Evolutionary conservation across 2,888 invertebrate species (phyloP), one percentile per base, ranked within the genome.

Genomic region (Elmis aenea): DNA sequence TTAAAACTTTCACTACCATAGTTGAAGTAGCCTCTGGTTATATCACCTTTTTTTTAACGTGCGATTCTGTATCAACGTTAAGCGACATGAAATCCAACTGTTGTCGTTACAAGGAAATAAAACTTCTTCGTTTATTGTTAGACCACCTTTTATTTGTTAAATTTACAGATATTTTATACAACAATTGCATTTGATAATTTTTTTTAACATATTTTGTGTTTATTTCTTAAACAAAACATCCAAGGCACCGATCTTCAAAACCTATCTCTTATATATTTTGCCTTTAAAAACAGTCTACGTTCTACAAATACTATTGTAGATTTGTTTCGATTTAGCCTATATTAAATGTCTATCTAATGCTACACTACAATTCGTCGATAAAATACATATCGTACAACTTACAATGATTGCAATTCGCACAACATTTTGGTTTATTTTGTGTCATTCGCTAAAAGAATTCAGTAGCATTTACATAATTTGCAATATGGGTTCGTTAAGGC

Each of bases 341-440:
- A 33, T 41, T 38, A 39, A 31, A 38, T 45, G 44, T 25, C 30
- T 32, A 32, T 27, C 38, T 46, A 49, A 47, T 30, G 43, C 49
- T 54, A 58, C 51, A 52, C 50, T 53, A 56, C 57, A 58, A 56
- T 54, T 51, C 47, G 54, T 55, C 54, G 52, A 54, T 60, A 59
- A 61, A 62, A 62, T 63, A 59, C 63, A 62, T 61, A 61, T 54
- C 56, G 57, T 64, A 65, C 62, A 63, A 39, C 48, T 59, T 58
- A 62, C 58, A 61, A 62, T 67, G 67, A 67, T 67, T 67, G 67
- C 66, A 66, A 59, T 59, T 67, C 66, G 66, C 66, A 66, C 61
- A 64, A 62, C 58, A 55, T 61, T 55, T 51, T 51, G 50, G 49
- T 38, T 49, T 49, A 47, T 50, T 48, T 51, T 52, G 48, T 26